Conservation (phyloP, 1,140 invertebrate genomes). For the Polypedilum vanderplanki region DNA sequence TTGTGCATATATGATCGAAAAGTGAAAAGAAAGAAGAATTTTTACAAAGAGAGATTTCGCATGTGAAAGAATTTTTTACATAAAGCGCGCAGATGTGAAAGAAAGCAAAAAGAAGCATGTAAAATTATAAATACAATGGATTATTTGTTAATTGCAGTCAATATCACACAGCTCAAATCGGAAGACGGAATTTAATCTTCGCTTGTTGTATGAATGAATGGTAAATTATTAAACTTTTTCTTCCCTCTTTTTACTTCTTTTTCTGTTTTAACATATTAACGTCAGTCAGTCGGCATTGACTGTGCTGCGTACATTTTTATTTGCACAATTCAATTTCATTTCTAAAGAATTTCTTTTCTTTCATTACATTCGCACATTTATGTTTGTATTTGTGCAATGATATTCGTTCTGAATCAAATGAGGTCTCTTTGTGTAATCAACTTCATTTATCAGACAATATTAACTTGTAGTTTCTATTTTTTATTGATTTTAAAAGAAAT, state of each 20-base stretch:
- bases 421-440: background rate
- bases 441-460: background rate
- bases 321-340: conserved; percentile 12
- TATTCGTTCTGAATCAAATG: background rate
- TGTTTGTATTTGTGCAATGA: background rate
- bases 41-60: too few species aligned
- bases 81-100: background rate
- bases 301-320: background rate
- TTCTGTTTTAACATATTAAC: background rate
- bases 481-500: background rate
- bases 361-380: conserved; percentile 1
- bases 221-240: conserved; percentile 12
- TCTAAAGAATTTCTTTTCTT: background rate
- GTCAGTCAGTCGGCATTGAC: conserved; percentile 7
- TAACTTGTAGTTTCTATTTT: background rate
- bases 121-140: conserved; percentile 25
- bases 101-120: background rate
- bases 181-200: conserved; percentile 2
- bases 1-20: too few species aligned
- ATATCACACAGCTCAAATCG: conserved; percentile 7
- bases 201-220: conserved; percentile 9
- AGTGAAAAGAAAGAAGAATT: too few species aligned
- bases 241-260: background rate
- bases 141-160: conserved; percentile 28
- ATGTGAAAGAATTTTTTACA: too few species aligned